These are phyloP conservation scores for Mimumesa dahlbomi DNA, from an alignment of 2,888 invertebrate genomes.

Conservation along the genomic window DNA sequence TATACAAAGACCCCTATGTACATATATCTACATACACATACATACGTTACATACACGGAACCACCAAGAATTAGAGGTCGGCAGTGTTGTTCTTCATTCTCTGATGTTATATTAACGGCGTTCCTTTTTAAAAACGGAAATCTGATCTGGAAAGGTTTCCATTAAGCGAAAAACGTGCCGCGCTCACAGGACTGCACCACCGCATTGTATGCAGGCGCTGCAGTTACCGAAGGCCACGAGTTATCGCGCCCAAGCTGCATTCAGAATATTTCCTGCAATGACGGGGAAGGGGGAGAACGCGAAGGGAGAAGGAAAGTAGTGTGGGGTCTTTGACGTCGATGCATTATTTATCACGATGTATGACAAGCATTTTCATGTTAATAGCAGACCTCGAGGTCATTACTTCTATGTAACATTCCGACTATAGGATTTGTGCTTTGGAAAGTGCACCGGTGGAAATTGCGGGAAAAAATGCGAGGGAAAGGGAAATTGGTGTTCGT, in stretches of 20 bases:
- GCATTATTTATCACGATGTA: constrained; percentile 75
- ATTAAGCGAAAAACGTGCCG: constrained; percentile 29
- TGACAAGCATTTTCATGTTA: constrained; percentile 75
- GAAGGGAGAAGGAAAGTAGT: constrained; percentile 29
- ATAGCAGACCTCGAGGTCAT: constrained; percentile 66
- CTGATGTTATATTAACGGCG: not conserved
- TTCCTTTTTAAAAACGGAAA: not conserved
- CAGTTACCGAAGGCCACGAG: constrained; percentile 50
- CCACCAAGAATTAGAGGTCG: not conserved
- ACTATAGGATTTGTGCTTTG: constrained; percentile 22
- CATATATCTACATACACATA: too few species aligned
- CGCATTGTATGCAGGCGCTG: constrained; percentile 41
- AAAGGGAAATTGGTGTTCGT: not conserved
- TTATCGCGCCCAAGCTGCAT: constrained; percentile 57
- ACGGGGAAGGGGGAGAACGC: constrained; percentile 7
- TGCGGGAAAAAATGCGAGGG: constrained; percentile 4
- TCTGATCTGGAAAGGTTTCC: constrained; percentile 17
- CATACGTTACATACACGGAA: too few species aligned
- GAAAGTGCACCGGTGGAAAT: constrained; percentile 1
- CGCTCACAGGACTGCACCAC: too few species aligned
- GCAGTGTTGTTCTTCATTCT: not conserved
- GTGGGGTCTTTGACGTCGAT: constrained; percentile 66
- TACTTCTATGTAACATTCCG: constrained; percentile 60
- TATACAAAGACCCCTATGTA: too few species aligned
- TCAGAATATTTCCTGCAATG: constrained; percentile 46